phyloP scores from a whole-genome alignment of 2,888 invertebrate species.

The Alsophila aescularia region DNA sequence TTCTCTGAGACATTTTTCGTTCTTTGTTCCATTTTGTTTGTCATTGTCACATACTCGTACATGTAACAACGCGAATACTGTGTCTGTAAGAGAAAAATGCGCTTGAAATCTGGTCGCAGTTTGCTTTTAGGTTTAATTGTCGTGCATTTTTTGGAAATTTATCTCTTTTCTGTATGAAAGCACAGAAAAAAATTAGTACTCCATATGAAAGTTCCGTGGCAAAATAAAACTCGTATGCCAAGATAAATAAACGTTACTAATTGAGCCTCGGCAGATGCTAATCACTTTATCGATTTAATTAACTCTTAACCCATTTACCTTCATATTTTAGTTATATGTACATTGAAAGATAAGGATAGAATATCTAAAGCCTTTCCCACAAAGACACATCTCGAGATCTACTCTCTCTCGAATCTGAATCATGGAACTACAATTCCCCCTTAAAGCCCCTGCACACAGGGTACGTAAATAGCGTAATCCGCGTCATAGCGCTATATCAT shows the following conservation, averaged over 20 bases:
- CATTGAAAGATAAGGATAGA: too few relatives aligned
- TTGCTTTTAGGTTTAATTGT: neutral
- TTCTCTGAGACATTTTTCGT: constrained; percentile 29
- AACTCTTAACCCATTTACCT: too few relatives aligned
- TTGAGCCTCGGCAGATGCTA: too few relatives aligned
- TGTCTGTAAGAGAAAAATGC: neutral
- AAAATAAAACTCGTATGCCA: too few relatives aligned
- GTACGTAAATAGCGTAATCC: constrained; percentile 75
- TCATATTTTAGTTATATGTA: too few relatives aligned
- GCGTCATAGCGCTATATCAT: constrained; percentile 66
- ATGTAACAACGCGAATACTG: constrained; percentile 12
- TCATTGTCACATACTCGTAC: constrained; percentile 15
- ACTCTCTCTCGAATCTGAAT: constrained; percentile 7
- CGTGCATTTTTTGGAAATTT: too few relatives aligned
- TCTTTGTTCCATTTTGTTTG: constrained; percentile 28
- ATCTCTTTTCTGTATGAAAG: too few relatives aligned
- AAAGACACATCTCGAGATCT: constrained; percentile 3
- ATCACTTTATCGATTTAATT: too few relatives aligned
- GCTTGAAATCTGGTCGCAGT: constrained; percentile 5
- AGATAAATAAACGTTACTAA: too few relatives aligned
- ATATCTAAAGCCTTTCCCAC: neutral
- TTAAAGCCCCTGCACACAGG: constrained; percentile 23
- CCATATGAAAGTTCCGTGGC: too few relatives aligned
- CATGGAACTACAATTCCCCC: constrained; percentile 20
- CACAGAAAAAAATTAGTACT: too few relatives aligned